A percentile compares a stretch with the other conserved stretches of the same genome.
Evolutionary conservation across 2,113 vertebrate genomes (phyloP).

Genomic region (Apodemus sylvaticus): DNA sequence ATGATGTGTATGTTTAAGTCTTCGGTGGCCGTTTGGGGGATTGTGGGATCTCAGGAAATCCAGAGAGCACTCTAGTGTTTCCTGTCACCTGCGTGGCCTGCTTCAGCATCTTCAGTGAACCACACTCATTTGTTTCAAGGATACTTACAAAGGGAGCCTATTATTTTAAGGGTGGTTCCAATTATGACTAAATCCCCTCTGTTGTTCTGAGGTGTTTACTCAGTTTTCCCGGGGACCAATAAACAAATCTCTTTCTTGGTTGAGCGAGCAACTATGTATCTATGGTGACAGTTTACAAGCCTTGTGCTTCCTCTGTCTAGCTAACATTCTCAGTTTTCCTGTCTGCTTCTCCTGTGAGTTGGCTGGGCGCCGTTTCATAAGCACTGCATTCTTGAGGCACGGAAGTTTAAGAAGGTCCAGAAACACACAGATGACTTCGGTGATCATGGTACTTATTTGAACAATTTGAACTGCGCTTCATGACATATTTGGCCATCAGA

Average conservation of each 20-base stretch:
- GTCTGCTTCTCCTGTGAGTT: neutral
- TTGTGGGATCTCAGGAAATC: neutral
- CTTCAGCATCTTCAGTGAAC: neutral
- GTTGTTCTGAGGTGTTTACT: neutral
- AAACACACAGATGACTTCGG: neutral
- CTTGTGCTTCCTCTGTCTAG: neutral
- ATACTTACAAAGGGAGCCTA: neutral
- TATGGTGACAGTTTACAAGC: neutral
- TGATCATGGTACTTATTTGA: neutral
- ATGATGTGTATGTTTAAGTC: neutral
- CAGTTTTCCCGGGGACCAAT: neutral
- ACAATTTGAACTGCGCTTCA: neutral
- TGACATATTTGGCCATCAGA: neutral
- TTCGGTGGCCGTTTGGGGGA: neutral
- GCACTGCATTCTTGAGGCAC: neutral
- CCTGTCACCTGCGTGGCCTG: neutral
- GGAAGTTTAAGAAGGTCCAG: neutral
- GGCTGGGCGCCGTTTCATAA: neutral
- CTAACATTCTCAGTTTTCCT: neutral
- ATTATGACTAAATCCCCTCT: neutral
- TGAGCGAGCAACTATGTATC: neutral
- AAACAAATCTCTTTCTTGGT: neutral
- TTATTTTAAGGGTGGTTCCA: neutral
- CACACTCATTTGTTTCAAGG: neutral
- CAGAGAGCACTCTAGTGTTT: neutral